Evolutionary conservation across 2,888 invertebrate genomes (phyloP), one percentile per base, ranked within the genome.

Genomic region (Sycophila texana): DNA sequence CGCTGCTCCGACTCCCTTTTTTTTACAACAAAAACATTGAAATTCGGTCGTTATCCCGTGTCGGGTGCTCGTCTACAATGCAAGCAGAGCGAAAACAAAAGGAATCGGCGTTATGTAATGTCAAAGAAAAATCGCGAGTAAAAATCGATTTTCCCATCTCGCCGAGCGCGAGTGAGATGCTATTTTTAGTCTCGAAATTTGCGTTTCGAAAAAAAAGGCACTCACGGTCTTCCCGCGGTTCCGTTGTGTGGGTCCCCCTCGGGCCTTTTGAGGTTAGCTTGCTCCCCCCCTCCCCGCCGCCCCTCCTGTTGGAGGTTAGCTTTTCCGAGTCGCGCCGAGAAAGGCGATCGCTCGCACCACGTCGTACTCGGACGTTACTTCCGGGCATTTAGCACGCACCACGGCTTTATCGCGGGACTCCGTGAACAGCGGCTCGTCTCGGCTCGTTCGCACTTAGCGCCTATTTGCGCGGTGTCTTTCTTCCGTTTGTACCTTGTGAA

Each of bases 401-500:
- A 47, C 26, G 49, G 18, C 26, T 70, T 61, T 39, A 39, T 39
- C 51, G 30, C 55, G 20, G 20, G 20, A 14, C 16, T 7, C 39
- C 39, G 39, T 39, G 10, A 7, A 39, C 39, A 39, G 39, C 39
- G 10, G 10, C 39, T 39, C 39, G 39, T 5, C 30, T 30, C 30
- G 30, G 30, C 39, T 39, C 39, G 30, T 30, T 39, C 7, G 1
- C 39, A 39, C 49, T 30, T 30, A 47, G 71, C 22, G 53, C 18
- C n/a, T 77, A 66, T 68, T 76, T 67, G 63, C 60, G 49, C 30
- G 61, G 47, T 57, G 16, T 10, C 72, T 73, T 72, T 75, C 65
- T 76, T 75, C 72, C 60, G 71, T 68, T 30, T 77, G 63, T 90
- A 91, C 91, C 90, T 90, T 90, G 90, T 87, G 88, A 89, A 89